Conservation (phyloP, 1,140 invertebrate genomes). For the Zaprionus africanus region DNA sequence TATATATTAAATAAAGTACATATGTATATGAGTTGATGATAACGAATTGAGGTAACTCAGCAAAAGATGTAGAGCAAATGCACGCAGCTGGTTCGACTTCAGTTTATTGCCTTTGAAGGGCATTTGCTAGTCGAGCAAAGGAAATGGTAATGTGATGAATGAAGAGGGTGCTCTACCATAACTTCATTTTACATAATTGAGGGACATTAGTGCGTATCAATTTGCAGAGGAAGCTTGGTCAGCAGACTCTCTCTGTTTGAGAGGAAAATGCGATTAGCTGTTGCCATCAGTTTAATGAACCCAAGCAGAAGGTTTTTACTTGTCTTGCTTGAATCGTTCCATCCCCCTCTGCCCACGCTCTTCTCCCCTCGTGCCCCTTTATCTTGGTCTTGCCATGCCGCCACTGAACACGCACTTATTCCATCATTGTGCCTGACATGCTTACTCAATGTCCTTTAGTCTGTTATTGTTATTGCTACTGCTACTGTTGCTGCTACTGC, state of each 20-base stretch:
- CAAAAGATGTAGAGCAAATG: too few relatives aligned
- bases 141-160: neutral
- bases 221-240: constrained; percentile 24
- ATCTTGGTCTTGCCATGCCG: neutral
- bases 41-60: too few relatives aligned
- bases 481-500: constrained; percentile 4
- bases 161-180: constrained; percentile 4
- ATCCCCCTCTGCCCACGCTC: neutral
- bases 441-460: constrained; percentile 47
- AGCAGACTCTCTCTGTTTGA: neutral
- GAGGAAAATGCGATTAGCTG: constrained; percentile 48
- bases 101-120: neutral
- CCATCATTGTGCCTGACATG: constrained; percentile 55
- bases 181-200: constrained; percentile 50
- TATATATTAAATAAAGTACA: too few relatives aligned
- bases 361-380: neutral
- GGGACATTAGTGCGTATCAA: constrained; percentile 52
- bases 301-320: constrained; percentile 48
- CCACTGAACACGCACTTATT: constrained; percentile 42
- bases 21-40: too few relatives aligned
- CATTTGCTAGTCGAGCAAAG: neutral
- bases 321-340: constrained; percentile 15
- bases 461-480: constrained; percentile 39
- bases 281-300: constrained; percentile 55
- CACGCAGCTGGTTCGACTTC: too few relatives aligned